Base-by-base conservation (phyloP, 2,113 vertebrate genomes). In the Rhynchomys soricoides region DNA sequence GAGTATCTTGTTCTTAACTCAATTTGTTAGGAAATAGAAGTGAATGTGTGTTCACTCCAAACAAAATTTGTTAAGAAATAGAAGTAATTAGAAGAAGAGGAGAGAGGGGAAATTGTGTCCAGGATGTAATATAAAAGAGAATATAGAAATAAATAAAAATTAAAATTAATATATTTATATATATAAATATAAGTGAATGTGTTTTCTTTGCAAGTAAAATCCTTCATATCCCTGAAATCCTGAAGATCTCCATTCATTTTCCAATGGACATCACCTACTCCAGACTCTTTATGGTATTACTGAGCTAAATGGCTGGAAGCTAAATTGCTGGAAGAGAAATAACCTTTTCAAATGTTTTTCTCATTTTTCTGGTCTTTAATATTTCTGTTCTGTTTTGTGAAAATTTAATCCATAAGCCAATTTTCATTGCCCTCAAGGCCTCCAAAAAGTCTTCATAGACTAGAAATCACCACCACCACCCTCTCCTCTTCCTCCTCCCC, bases 261-360 rank as follows among this genome's bases (percentile, higher is more conserved):
- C 29, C 13, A 62, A 12, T 5, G 4, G 2, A 1, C 1, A 31
- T 3, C 0, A 17, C 16, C 6, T 0, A 22, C 5, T 48, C 40
- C 31, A 7, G 0, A 26, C 7, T 86, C 5, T 7, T 9, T 7
- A 5, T 34, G n/a, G 10, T 2, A 4, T 31, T 40, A 8, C 59
- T 73, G 2, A 75, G 24, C 17, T 45, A 31, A 62, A n/a, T 8
- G 11, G 8, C 62, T 48, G 1, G n/a, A 16, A 70, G 68, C 68
- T 70, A 70, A 70, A 17, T 37, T 29, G 0, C 0, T 15, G 9
- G 21, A 78, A 75, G 22, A 40, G 10, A 50, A 17, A 75, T n/a
- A 62, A 74, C 12, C 29, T 45, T 66, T 13, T 21, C 5, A 59
- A 77, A 2, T n/a, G 59, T 29, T 52, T 29, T 88, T 5, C 40